Base-by-base conservation (phyloP, 1,140 invertebrate genomes). In the Alviniconcha marisindica region DNA sequence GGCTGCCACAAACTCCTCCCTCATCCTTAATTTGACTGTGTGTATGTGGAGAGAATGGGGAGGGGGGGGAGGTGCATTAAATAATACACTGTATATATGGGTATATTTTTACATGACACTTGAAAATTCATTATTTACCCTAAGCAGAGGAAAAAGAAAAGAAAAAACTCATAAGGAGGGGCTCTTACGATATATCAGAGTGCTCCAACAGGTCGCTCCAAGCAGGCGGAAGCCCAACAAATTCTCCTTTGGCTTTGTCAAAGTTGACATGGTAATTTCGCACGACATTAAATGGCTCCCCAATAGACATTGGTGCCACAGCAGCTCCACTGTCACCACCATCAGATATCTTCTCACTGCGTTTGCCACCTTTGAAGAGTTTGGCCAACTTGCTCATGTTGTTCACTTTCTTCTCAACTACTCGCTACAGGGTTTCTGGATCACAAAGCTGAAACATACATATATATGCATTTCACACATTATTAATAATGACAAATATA, bases 221-320 rank as follows among this genome's bases (percentile, higher is more conserved):
- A 60, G 89, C 84, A 56, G 88, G 88, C 24, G 91, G 91, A 1
- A 92, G 84, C 3, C 91, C 91, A 2, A 87, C 88, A 88, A 91
- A 92, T 21, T 87, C 73, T 80, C 91, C 90, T 38, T 87, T 89
- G 1, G 81, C n/a, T 56, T 82, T 85, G 71, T 92, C 87, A 88
- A 92, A 92, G 33, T 90, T 90, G 56, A 92, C 91, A 85, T 92
- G 91, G 42, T 91, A 89, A 74, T 91, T 91, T 36, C 90, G 89
- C 73, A 88, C 89, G 0, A 92, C 88, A 81, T 87, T 88, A 38
- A 86, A 91, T 2, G 91, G 91, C 33, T 88, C 82, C 5, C 89
- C 89, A 77, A 92, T 92, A 14, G 83, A 82, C 89, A 90, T 89
- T 1, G 79, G 31, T 18, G 60, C 69, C 2, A 51, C 83, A 18